These are phyloP conservation scores for Rhabdomys dilectus DNA, from an alignment of 2,113 vertebrate species.

Conservation along the genomic window DNA sequence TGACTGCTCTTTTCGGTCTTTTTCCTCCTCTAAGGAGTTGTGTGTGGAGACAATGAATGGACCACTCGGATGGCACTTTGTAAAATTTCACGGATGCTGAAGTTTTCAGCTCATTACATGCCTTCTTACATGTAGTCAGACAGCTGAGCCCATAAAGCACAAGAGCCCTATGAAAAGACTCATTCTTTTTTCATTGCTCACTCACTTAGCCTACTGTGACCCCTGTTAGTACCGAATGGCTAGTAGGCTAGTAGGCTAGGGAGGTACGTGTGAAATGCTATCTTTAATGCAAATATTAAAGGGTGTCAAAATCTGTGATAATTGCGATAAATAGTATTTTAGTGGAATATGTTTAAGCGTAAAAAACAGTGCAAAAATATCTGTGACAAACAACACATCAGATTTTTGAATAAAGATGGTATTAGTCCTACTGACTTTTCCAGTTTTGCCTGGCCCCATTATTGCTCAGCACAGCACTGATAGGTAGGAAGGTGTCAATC, in stretches of 20 bases:
- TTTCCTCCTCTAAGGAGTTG: constrained; percentile 4
- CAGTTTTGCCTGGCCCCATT: background rate
- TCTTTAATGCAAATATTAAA: background rate
- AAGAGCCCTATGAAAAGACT: background rate
- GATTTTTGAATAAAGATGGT: background rate
- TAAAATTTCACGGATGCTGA: background rate
- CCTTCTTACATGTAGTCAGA: background rate
- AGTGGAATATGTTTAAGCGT: background rate
- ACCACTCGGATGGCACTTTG: background rate
- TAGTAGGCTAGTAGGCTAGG: background rate
- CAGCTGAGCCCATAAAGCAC: background rate
- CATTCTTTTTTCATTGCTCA: background rate
- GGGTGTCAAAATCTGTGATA: background rate
- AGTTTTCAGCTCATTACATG: background rate
- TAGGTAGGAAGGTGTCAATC: background rate
- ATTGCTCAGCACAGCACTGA: background rate
- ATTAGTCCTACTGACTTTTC: background rate
- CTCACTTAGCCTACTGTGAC: background rate
- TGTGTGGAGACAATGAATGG: background rate
- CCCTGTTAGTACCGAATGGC: background rate
- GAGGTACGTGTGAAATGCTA: background rate
- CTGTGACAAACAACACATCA: background rate
- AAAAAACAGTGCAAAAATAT: constrained; percentile 32
- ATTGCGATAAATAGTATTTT: constrained; percentile 22
- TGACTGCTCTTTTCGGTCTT: constrained; percentile 43